Percentiles rank a stretch among this genome's conserved stretches.
Conservation (phyloP, 2,797 vertebrate species). For the Myiothlypis chrysogaster region DNA sequence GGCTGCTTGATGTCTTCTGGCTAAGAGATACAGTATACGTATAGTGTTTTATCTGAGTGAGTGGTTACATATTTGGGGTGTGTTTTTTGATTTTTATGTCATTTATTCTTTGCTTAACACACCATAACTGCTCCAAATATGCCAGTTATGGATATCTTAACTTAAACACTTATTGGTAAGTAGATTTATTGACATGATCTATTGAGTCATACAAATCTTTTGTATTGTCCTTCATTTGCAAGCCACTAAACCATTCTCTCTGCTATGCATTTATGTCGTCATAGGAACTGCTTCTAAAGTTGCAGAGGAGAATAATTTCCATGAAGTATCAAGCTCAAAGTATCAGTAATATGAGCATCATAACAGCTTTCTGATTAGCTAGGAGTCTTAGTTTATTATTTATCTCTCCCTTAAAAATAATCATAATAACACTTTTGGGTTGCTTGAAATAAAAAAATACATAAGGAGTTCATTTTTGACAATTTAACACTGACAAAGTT, state of each 20-base stretch:
- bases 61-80: not conserved
- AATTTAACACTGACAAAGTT: not conserved
- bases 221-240: not conserved
- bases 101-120: not conserved
- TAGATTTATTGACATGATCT: not conserved
- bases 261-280: not conserved
- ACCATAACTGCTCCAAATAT: not conserved
- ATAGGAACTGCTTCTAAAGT: not conserved
- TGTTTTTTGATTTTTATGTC: not conserved
- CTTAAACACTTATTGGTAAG: not conserved
- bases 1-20: not conserved
- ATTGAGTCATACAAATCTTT: not conserved
- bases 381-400: not conserved
- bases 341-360: not conserved
- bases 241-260: not conserved
- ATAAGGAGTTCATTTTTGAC: not conserved
- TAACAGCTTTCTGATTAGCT: not conserved
- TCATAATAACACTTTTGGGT: not conserved
- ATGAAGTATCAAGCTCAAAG: not conserved
- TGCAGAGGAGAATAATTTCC: not conserved
- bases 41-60: not conserved
- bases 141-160: not conserved
- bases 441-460: not conserved
- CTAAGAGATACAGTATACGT: not conserved
- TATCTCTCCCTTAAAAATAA: not conserved